Evolutionary conservation across 2,888 invertebrate species (phyloP), one percentile per base, ranked within the genome.

Genomic region (Frankliniella intonsa): DNA sequence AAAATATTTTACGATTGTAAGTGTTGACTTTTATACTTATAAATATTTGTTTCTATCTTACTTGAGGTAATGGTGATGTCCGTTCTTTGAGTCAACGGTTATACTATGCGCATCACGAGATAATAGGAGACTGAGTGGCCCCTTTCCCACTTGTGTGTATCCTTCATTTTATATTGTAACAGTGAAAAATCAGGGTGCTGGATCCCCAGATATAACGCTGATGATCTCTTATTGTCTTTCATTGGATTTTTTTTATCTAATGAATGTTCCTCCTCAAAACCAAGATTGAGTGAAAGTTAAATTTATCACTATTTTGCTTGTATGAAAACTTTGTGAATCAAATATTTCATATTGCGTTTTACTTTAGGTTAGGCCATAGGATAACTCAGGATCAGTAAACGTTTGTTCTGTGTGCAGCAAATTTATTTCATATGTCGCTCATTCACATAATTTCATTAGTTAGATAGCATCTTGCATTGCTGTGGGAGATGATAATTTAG

Each of bases 111-210:
- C 69, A 76, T 76, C 69, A 76, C 69, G 69, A 25, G n/a, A 76
- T 76, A 76, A 76, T 76, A 76, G 69, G 69, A 76, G 69, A 76
- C 69, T 76, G 69, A 76, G 69, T 76, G 69, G 69, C 69, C 22
- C 22, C 25, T 76, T 76, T 25, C 69, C 69, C 25, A 76, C 69
- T 76, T 76, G 22, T 22, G n/a, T 76, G 25, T 76, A 22, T 19
- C 69, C 69, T 25, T 76, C 69, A 76, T 76, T 76, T 22, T 76
- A 76, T 25, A 76, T 25, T 76, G 55, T 55, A 55, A 55, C 5
- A 19, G 14, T 55, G 22, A 76, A 25, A 25, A 76, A 76, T 76
- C 69, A 76, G 69, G 69, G 69, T 76, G 69, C 25, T 25, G 69
- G 69, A 76, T 76, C 69, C 25, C 69, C 69, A 76, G 12, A 25